Conservation (phyloP, 1,140 invertebrate genomes). For the Augochlora pura region DNA sequence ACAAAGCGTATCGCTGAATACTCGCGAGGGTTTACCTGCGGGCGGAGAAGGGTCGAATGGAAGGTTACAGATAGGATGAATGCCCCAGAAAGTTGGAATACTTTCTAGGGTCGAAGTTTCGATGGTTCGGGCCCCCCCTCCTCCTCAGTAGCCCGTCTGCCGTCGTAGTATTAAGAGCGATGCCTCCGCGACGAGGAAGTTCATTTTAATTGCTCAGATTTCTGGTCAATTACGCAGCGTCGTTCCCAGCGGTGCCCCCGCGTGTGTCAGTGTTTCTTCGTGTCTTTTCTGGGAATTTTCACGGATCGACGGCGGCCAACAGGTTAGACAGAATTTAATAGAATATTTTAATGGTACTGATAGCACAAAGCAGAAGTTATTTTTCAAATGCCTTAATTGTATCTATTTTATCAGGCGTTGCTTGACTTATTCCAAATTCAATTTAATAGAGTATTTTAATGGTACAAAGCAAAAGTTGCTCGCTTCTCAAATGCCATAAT, state of each 20-base stretch:
- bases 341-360: no score
- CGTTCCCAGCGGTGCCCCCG: neutral
- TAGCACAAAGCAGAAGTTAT: no score
- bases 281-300: neutral
- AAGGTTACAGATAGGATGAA: constrained; percentile 24
- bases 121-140: neutral
- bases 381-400: no score
- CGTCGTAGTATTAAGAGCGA: constrained; percentile 5
- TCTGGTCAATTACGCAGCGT: constrained; percentile 43
- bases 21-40: constrained; percentile 1
- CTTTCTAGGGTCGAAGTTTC: constrained; percentile 42
- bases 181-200: constrained; percentile 17
- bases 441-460: no score
- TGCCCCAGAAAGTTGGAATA: constrained; percentile 40
- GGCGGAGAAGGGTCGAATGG: neutral
- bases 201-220: constrained; percentile 48
- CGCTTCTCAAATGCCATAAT: no score
- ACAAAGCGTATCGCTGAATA: constrained; percentile 16
- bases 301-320: no score
- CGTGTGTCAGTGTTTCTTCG: neutral
- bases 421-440: no score
- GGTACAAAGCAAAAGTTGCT: no score
- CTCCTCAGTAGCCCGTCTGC: no score
- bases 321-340: no score
- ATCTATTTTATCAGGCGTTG: no score